Conservation (phyloP, 1,140 invertebrate genomes). For the Venustaconcha ellipsiformis region DNA sequence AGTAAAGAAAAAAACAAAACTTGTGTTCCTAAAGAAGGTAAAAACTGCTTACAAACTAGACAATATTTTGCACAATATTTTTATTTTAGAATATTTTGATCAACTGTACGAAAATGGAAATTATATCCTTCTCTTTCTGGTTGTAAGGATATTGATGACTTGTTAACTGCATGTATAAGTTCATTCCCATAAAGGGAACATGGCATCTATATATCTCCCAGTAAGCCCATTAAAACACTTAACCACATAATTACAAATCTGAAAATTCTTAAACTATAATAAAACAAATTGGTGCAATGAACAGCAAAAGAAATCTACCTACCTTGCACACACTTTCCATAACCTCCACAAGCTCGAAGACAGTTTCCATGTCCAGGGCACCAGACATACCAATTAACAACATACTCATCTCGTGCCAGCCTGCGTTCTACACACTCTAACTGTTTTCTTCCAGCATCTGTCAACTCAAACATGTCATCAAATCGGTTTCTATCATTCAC, state of each 20-base stretch:
- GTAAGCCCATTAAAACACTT: background rate
- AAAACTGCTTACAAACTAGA: no score
- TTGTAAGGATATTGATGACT: no score
- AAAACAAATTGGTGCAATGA: background rate
- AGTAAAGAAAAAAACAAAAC: no score
- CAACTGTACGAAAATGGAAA: no score
- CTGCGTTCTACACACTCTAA: slow-evolving; percentile 36
- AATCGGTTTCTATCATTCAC: slow-evolving; percentile 53
- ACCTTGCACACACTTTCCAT: slow-evolving; percentile 53
- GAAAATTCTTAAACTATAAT: background rate
- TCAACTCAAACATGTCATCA: slow-evolving; percentile 59
- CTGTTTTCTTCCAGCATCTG: slow-evolving; percentile 44
- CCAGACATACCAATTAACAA: slow-evolving; percentile 63
- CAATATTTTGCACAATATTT: no score
- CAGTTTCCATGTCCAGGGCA: slow-evolving; percentile 63
- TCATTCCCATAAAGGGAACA: background rate
- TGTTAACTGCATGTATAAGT: no score
- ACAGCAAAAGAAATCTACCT: slow-evolving; percentile 15
- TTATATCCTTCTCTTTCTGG: no score
- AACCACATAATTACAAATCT: background rate
- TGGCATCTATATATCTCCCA: background rate
- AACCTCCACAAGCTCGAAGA: slow-evolving; percentile 54
- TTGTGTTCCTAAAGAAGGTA: no score
- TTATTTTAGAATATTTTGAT: no score
- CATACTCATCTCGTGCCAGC: slow-evolving; percentile 49